Conservation (phyloP, 2,113 vertebrate species). For the Oceanites oceanicus region DNA sequence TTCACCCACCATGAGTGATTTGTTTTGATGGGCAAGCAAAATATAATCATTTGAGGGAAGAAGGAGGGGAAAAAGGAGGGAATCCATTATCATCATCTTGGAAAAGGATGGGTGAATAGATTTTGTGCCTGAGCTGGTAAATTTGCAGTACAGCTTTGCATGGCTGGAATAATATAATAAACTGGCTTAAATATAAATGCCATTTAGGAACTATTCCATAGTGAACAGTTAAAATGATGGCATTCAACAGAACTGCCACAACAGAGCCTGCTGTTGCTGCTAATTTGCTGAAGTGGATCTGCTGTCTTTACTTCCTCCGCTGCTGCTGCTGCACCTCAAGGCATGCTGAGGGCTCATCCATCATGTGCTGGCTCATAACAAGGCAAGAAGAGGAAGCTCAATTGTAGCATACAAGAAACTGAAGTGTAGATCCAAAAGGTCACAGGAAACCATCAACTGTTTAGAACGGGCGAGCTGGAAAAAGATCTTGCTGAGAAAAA, state of each 20-base stretch:
- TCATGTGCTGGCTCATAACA: background rate
- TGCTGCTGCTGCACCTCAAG: constrained; percentile 24
- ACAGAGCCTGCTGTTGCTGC: background rate
- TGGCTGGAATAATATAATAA: constrained; percentile 30
- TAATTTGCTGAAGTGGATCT: constrained; percentile 47
- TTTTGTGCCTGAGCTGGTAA: constrained; percentile 38
- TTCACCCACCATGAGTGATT: constrained; percentile 26
- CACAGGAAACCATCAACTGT: background rate
- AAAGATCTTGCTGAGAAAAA: background rate
- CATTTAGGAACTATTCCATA: constrained; percentile 21
- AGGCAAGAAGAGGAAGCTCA: background rate
- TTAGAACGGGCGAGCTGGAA: background rate
- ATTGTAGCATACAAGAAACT: background rate
- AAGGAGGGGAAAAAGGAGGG: background rate
- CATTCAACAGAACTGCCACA: constrained; percentile 31
- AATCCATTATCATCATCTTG: background rate
- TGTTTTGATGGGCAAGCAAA: constrained; percentile 39
- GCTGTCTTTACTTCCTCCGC: background rate
- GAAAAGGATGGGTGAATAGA: background rate
- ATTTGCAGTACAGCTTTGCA: constrained; percentile 2
- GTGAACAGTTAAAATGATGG: constrained; percentile 34
- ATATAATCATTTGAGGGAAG: constrained; percentile 6
- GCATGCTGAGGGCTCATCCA: constrained; percentile 33
- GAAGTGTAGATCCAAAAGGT: background rate
- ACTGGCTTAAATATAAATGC: constrained; percentile 25